Percentiles rank a stretch among this genome's conserved stretches.
Conservation (phyloP, 2,797 vertebrate species). For the Microctenopoma lineatum region DNA sequence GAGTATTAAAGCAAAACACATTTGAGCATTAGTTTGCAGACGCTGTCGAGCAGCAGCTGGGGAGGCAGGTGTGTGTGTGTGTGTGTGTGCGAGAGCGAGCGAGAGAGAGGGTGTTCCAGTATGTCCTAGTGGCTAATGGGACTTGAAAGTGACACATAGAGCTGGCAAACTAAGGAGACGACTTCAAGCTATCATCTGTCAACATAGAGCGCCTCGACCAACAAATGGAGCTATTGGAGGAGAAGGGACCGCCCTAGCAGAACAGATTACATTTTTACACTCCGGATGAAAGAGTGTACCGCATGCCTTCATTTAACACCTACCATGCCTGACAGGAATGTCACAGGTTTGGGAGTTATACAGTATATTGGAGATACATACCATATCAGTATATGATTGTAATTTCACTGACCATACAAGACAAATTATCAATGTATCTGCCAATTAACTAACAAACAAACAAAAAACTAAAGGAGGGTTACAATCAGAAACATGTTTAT, state of each 20-base stretch:
- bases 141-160: conserved; percentile 85
- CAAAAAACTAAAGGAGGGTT: neutral
- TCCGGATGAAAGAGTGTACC: conserved; percentile 67
- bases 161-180: conserved; percentile 82
- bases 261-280: conserved; percentile 86
- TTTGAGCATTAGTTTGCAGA: conserved; percentile 21
- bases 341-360: conserved; percentile 10
- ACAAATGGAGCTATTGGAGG: conserved; percentile 84
- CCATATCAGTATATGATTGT: neutral
- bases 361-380: neutral
- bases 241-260: conserved; percentile 81
- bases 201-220: conserved; percentile 71
- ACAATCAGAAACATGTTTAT: neutral
- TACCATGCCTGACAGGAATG: conserved; percentile 41
- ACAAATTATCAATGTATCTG: neutral
- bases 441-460: neutral
- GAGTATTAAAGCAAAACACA: conserved; percentile 13
- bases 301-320: conserved; percentile 63
- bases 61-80: conserved; percentile 8
- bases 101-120: conserved; percentile 42
- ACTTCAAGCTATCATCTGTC: conserved; percentile 84
- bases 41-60: conserved; percentile 8
- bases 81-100: neutral
- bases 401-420: neutral
- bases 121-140: conserved; percentile 78